These are phyloP conservation scores for Tuberolachnus salignus DNA, from an alignment of 2,888 invertebrate genomes.

Conservation along the genomic window DNA sequence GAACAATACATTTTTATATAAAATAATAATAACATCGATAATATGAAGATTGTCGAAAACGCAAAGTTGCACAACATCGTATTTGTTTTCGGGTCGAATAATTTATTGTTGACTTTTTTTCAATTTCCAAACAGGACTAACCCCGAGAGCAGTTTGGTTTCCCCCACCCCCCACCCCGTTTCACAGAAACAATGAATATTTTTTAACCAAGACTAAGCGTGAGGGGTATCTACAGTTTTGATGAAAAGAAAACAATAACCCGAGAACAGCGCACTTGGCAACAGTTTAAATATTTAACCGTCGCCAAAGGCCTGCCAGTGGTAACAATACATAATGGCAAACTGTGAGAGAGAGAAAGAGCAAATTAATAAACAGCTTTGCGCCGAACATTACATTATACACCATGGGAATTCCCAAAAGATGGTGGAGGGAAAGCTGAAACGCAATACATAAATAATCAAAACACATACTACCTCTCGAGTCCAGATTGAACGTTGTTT, in stretches of 20 bases:
- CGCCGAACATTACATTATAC: slow-evolving; percentile 42
- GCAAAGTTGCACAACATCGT: not conserved
- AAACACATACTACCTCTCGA: slow-evolving; percentile 21
- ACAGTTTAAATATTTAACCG: slow-evolving; percentile 54
- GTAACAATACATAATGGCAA: slow-evolving; percentile 48
- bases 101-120: slow-evolving; percentile 25
- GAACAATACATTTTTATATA: not conserved
- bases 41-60: not conserved
- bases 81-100: slow-evolving; percentile 16
- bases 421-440: slow-evolving; percentile 45
- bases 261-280: slow-evolving; percentile 33
- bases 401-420: slow-evolving; percentile 51
- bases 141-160: slow-evolving; percentile 30
- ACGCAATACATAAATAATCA: slow-evolving; percentile 51
- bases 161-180: no score
- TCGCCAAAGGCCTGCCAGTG: slow-evolving; percentile 48
- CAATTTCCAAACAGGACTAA: slow-evolving; percentile 16
- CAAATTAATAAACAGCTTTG: slow-evolving; percentile 55
- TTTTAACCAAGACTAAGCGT: slow-evolving; percentile 37
- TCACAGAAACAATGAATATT: slow-evolving; percentile 51
- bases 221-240: slow-evolving; percentile 48
- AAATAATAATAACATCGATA: slow-evolving; percentile 2
- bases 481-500: slow-evolving; percentile 52
- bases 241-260: slow-evolving; percentile 50
- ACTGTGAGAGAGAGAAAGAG: not conserved